Base-by-base conservation (phyloP, 2,797 vertebrate species). In the Tapirus indicus region DNA sequence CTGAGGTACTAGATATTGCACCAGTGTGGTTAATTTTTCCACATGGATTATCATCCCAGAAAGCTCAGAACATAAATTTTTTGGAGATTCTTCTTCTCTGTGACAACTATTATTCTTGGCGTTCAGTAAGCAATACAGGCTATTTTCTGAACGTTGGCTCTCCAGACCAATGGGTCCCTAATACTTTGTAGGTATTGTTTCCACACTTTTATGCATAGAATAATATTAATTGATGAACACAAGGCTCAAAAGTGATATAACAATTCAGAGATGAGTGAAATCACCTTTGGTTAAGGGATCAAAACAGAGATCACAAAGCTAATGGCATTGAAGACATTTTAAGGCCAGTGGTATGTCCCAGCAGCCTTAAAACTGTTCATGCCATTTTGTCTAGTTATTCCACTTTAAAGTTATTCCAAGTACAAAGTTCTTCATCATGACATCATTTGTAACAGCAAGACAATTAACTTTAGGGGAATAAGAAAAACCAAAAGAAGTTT, bases 1-100 rank as follows among this genome's bases (percentile, higher is more conserved):
- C 68, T 72, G 54, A 94, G 56, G n/a, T 86, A 95, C 86, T 96
- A 92, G 95, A 74, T 85, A 90, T 88, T 92, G 94, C 74, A 92
- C 23, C 75, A 92, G 14, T 17, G 6, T 23, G 8, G 13, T 85
- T 94, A 71, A 60, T 80, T 85, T 75, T 96, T 77, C 91, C 62
- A 88, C 72, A 71, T 95, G 41, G 80, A 20, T 90, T 91, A 47
- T 85, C 78, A 94, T 94, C 29, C 49, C 29, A 94, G 71, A 84
- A 94, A 69, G 56, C 54, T 92, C 54, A 94, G 32, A 94, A 95
- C 82, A 91, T 41, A 87, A 58, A 75, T 52, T 58, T 86, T 66
- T 92, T 74, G 20, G 52, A 95, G 60, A 44, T 29, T 86, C 35
- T 38, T 84, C 16, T 66, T 80, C 58, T 96, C 68, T 60, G 29